These are phyloP conservation scores for Drosophila arawakana DNA, from an alignment of 1,140 invertebrate genomes.

Conservation along the genomic window DNA sequence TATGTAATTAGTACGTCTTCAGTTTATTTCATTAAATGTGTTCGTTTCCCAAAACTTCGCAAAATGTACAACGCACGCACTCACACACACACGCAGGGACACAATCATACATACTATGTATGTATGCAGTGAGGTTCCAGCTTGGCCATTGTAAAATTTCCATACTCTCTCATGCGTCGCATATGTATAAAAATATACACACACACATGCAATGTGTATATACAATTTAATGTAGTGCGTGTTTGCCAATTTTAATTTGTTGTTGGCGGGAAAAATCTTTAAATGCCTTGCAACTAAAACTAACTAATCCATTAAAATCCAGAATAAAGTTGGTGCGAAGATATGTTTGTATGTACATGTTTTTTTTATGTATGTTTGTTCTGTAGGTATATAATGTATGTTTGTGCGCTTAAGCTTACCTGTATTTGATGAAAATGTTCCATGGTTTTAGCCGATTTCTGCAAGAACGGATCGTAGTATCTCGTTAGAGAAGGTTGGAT, in stretches of 20 bases:
- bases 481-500: neutral
- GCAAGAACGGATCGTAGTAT: conserved; percentile 16
- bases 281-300: conserved; percentile 30
- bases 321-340: conserved; percentile 31
- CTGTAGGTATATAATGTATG: conserved; percentile 15
- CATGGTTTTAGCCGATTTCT: conserved; percentile 50
- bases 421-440: conserved; percentile 84
- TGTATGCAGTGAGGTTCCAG: conserved; percentile 43
- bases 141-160: conserved; percentile 55
- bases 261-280: conserved; percentile 67
- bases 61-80: conserved; percentile 24
- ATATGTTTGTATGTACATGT: conserved; percentile 16
- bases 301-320: conserved; percentile 9
- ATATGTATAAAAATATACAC: conserved; percentile 8
- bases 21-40: conserved; percentile 40
- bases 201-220: conserved; percentile 12
- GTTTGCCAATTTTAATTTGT: conserved; percentile 55
- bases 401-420: conserved; percentile 71
- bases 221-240: conserved; percentile 29
- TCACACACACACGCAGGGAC: neutral
- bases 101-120: conserved; percentile 15
- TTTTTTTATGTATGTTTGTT: conserved; percentile 1
- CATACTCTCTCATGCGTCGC: conserved; percentile 48
- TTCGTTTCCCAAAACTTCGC: neutral
- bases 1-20: conserved; percentile 45